Conservation (phyloP, 2,888 invertebrate genomes). For the Diogma glabrata region DNA sequence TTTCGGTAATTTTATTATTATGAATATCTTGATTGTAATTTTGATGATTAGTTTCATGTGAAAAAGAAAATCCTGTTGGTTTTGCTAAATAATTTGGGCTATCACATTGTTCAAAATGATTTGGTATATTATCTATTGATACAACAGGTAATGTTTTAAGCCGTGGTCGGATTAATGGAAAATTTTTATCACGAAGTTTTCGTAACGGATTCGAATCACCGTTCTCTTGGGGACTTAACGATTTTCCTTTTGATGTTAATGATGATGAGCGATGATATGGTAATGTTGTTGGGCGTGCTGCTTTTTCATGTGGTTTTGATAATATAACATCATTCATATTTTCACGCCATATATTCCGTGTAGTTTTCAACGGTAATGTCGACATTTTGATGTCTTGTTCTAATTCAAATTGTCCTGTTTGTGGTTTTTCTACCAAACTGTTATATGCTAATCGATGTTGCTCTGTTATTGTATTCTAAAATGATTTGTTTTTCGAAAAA, state of each 20-base stretch:
- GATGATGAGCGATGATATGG: conserved; percentile 27
- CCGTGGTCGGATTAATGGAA: conserved; percentile 17
- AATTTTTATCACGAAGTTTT: conserved; percentile 21
- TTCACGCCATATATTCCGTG: conserved; percentile 21
- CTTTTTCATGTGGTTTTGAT: conserved; percentile 25
- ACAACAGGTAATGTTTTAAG: conserved; percentile 12
- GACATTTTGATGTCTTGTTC: conserved; percentile 4
- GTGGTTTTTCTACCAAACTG: conserved; percentile 71
- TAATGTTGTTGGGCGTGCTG: conserved; percentile 33
- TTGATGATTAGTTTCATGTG: conserved; percentile 10
- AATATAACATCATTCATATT: conserved; percentile 17
- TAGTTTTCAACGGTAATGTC: neutral
- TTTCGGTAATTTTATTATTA: conserved; percentile 8
- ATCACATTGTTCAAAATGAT: conserved; percentile 13
- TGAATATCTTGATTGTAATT: conserved; percentile 8
- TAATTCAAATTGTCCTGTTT: neutral
- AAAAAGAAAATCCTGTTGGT: conserved; percentile 27
- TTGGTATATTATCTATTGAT: conserved; percentile 12
- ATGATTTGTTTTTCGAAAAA: conserved; percentile 20
- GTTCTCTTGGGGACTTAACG: conserved; percentile 5
- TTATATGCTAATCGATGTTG: conserved; percentile 90
- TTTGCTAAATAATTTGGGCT: conserved; percentile 32
- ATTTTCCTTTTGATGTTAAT: conserved; percentile 2
- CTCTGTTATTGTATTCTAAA: conserved; percentile 68
- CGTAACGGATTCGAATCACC: conserved; percentile 19